Evolutionary conservation across 1,140 invertebrate species (phyloP).

Genomic region (Oryzaephilus surinamensis): DNA sequence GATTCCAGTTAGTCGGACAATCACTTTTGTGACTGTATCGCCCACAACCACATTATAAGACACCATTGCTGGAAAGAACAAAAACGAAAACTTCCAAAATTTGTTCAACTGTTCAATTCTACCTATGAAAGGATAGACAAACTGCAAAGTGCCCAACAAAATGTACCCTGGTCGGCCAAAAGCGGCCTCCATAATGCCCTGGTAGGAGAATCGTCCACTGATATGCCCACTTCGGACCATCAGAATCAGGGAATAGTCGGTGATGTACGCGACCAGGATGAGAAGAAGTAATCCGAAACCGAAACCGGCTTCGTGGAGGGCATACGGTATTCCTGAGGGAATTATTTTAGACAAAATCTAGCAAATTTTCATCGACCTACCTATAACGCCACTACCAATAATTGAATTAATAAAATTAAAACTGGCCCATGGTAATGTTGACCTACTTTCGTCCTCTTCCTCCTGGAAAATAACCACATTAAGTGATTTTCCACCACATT

Average conservation of each 20-base stretch:
- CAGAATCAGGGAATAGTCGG: constrained; percentile 75
- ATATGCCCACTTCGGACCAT: constrained; percentile 71
- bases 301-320: constrained; percentile 70
- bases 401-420: constrained; percentile 94
- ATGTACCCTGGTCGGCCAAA: constrained; percentile 74
- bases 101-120: constrained; percentile 28
- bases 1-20: constrained; percentile 53
- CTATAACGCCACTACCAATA: constrained; percentile 81
- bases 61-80: constrained; percentile 69
- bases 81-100: constrained; percentile 1
- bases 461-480: constrained; percentile 28
- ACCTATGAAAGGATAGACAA: constrained; percentile 82
- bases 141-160: constrained; percentile 66
- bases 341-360: neutral
- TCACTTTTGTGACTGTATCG: constrained; percentile 77
- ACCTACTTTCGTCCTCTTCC: constrained; percentile 42
- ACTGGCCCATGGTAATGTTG: constrained; percentile 65
- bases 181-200: constrained; percentile 72
- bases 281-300: constrained; percentile 64
- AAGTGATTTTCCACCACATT: neutral
- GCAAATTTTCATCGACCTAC: constrained; percentile 35
- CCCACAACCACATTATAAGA: constrained; percentile 86
- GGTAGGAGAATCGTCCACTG: constrained; percentile 74
- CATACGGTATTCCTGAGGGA: constrained; percentile 66
- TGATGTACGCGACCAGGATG: constrained; percentile 63